Conservation (phyloP, 1,140 invertebrate species). For the Coelopa frigida region DNA sequence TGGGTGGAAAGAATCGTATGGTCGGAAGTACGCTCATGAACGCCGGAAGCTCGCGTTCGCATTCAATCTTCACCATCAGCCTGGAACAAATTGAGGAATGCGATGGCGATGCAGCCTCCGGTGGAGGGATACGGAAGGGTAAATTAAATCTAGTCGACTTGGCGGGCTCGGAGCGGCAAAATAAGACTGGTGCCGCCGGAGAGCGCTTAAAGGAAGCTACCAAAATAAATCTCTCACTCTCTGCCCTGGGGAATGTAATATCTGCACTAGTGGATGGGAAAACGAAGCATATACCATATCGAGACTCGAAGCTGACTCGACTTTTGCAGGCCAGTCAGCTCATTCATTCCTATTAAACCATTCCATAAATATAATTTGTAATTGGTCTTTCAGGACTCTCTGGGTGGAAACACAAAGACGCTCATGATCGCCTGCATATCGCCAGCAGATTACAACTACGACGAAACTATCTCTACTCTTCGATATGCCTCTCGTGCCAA, state of each 20-base stretch:
- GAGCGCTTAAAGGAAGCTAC: conserved; percentile 88
- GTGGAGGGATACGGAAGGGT: conserved; percentile 56
- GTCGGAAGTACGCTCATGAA: conserved; percentile 92
- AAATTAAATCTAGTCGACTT: conserved; percentile 82
- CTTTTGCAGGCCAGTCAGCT: conserved; percentile 62
- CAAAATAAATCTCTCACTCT: conserved; percentile 91
- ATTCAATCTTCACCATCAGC: conserved; percentile 87
- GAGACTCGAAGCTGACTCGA: conserved; percentile 89
- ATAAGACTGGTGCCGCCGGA: conserved; percentile 81
- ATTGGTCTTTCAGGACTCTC: conserved; percentile 60
- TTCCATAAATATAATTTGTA: neutral
- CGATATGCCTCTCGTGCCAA: conserved; percentile 86
- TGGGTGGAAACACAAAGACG: conserved; percentile 91
- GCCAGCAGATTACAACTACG: conserved; percentile 81
- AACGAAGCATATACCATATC: conserved; percentile 85
- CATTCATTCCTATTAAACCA: neutral
- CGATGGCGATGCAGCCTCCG: conserved; percentile 20
- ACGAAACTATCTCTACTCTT: conserved; percentile 84
- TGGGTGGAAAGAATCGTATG: conserved; percentile 71
- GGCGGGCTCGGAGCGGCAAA: conserved; percentile 80
- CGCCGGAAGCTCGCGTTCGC: conserved; percentile 75
- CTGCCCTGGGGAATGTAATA: conserved; percentile 90
- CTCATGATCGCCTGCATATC: conserved; percentile 91
- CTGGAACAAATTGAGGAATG: conserved; percentile 66
- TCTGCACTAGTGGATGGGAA: conserved; percentile 86